Percentiles rank a stretch among this genome's conserved stretches.
Conservation (phyloP, 2,113 vertebrate genomes). For the Noctilio leporinus region DNA sequence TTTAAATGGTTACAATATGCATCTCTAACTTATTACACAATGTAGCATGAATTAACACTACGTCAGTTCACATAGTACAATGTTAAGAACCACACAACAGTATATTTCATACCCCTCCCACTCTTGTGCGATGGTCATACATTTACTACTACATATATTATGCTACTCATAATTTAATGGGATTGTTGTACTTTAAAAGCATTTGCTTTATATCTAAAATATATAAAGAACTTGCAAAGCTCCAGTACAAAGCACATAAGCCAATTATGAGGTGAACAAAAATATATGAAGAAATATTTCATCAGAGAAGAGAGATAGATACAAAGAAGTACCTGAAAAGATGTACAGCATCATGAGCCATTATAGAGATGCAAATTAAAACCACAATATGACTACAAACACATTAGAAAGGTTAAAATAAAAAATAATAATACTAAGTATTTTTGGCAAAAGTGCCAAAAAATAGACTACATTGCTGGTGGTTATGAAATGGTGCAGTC, state of each 20-base stretch:
- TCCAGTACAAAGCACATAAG: neutral
- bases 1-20: neutral
- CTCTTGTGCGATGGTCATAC: neutral
- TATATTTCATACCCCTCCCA: neutral
- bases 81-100: neutral
- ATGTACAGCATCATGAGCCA: neutral
- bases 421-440: neutral
- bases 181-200: neutral
- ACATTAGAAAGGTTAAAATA: neutral
- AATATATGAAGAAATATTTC: neutral
- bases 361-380: neutral
- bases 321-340: neutral
- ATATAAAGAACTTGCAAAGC: neutral
- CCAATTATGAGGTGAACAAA: neutral
- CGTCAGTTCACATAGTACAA: no score
- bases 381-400: no score
- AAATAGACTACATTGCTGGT: neutral
- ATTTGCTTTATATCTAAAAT: neutral
- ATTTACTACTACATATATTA: neutral
- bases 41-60: neutral
- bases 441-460: neutral
- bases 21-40: neutral
- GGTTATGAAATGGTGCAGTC: neutral
- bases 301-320: neutral
- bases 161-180: neutral